Evolutionary conservation across 2,113 vertebrate genomes (phyloP).

Genomic region (Meriones unguiculatus): DNA sequence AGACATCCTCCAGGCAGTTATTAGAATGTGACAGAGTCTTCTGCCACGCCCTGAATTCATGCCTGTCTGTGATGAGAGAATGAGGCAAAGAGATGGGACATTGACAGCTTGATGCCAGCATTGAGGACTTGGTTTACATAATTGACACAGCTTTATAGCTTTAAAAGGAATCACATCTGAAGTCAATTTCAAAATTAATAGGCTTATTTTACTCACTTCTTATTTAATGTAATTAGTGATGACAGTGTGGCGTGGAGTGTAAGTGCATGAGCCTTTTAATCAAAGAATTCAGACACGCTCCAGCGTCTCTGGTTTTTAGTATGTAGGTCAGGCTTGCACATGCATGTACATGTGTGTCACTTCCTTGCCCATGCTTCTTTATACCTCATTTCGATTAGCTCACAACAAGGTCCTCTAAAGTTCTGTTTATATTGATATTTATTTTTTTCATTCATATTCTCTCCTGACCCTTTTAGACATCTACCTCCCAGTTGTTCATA

Average conservation of each 20-base stretch:
- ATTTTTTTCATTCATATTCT: neutral
- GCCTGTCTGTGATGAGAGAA: constrained; percentile 2
- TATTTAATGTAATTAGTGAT: neutral
- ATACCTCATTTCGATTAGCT: neutral
- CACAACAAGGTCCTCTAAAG: neutral
- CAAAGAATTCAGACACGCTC: neutral
- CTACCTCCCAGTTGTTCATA: neutral
- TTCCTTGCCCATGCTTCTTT: neutral
- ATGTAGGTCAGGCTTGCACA: neutral
- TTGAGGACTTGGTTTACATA: neutral
- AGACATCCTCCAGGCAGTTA: constrained; percentile 24
- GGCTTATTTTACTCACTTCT: constrained; percentile 38
- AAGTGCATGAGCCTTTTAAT: neutral
- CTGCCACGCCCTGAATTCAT: neutral
- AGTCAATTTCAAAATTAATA: constrained; percentile 57
- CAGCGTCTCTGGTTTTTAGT: neutral
- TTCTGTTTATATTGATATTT: neutral
- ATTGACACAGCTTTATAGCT: neutral
- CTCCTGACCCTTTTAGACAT: neutral
- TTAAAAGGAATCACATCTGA: constrained; percentile 27
- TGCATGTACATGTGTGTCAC: rapidly evolving
- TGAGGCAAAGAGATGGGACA: constrained; percentile 23
- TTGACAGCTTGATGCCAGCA: neutral
- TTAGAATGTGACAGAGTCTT: neutral
- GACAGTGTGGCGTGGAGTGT: neutral